Percentiles rank a stretch among this genome's conserved stretches.
These are phyloP conservation scores for Pseudeuparius sepicola DNA, from an alignment of 2,888 invertebrate species.

Conservation along the genomic window DNA sequence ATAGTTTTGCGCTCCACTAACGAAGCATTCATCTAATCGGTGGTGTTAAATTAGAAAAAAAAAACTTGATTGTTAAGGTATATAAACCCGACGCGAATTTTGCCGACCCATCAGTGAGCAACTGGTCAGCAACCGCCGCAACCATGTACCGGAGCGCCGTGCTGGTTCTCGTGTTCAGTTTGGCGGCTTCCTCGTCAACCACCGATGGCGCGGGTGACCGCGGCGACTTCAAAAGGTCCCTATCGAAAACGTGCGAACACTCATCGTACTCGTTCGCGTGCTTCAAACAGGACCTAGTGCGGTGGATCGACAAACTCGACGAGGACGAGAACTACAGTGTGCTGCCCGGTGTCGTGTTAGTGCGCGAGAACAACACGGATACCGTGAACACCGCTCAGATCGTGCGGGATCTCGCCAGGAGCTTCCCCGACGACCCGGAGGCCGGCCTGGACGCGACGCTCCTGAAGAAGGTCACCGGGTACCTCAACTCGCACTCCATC, in stretches of 20 bases:
- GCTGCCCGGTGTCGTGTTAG: slow-evolving; percentile 59
- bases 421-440: slow-evolving; percentile 61
- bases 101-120: too few species aligned
- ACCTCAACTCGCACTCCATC: slow-evolving; percentile 59
- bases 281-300: slow-evolving; percentile 61
- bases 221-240: neutral
- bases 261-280: slow-evolving; percentile 59
- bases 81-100: too few species aligned
- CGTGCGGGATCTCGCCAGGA: slow-evolving; percentile 59
- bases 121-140: too few species aligned
- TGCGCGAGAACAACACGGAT: slow-evolving; percentile 44
- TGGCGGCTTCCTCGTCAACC: too few species aligned
- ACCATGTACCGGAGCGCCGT: too few species aligned
- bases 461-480: slow-evolving; percentile 53
- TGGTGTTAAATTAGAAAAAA: too few species aligned
- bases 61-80: too few species aligned
- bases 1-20: too few species aligned
- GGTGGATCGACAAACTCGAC: slow-evolving; percentile 59
- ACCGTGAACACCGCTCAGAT: slow-evolving; percentile 50
- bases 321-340: slow-evolving; percentile 55
- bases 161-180: too few species aligned
- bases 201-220: too few species aligned
- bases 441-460: slow-evolving; percentile 62
- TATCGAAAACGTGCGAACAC: slow-evolving; percentile 41
- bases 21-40: too few species aligned